Conservation (phyloP, 2,888 invertebrate genomes). For the Pammene aurita region DNA sequence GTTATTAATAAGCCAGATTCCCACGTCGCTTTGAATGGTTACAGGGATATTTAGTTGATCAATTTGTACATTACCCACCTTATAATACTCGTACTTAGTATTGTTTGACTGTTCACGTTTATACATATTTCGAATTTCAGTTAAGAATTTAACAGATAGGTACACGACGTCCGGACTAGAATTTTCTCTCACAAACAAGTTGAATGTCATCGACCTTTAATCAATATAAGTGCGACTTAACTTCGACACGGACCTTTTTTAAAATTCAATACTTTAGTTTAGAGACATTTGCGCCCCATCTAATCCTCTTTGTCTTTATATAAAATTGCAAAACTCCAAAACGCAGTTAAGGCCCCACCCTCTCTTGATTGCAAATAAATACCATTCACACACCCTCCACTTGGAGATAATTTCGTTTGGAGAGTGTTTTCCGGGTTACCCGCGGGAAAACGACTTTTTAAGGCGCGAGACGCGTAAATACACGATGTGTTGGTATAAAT, state of each 20-base stretch:
- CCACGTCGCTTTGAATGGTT: too few relatives aligned
- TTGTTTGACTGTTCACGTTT: too few relatives aligned
- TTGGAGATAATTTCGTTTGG: slow-evolving; percentile 49
- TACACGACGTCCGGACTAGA: not conserved
- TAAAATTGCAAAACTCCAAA: slow-evolving; percentile 48
- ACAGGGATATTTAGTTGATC: too few relatives aligned
- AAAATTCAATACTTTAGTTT: slow-evolving; percentile 50
- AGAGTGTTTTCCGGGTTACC: slow-evolving; percentile 46
- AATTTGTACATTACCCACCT: too few relatives aligned
- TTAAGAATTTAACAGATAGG: not conserved
- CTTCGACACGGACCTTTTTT: slow-evolving; percentile 11
- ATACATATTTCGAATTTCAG: not conserved
- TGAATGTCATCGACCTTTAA: slow-evolving; percentile 18
- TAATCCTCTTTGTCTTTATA: slow-evolving; percentile 45
- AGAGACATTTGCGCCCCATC: slow-evolving; percentile 50
- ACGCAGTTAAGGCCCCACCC: slow-evolving; percentile 44
- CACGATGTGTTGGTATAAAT: slow-evolving; percentile 38
- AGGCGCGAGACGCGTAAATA: slow-evolving; percentile 40
- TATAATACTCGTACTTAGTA: too few relatives aligned
- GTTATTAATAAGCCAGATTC: too few relatives aligned
- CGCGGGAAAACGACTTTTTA: slow-evolving; percentile 41
- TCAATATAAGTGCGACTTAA: slow-evolving; percentile 35
- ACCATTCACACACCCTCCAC: slow-evolving; percentile 48
- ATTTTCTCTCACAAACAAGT: not conserved
- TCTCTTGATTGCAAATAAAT: slow-evolving; percentile 54